These are phyloP conservation scores for Betta splendens DNA, from an alignment of 2,797 vertebrate species.

Conservation along the genomic window DNA sequence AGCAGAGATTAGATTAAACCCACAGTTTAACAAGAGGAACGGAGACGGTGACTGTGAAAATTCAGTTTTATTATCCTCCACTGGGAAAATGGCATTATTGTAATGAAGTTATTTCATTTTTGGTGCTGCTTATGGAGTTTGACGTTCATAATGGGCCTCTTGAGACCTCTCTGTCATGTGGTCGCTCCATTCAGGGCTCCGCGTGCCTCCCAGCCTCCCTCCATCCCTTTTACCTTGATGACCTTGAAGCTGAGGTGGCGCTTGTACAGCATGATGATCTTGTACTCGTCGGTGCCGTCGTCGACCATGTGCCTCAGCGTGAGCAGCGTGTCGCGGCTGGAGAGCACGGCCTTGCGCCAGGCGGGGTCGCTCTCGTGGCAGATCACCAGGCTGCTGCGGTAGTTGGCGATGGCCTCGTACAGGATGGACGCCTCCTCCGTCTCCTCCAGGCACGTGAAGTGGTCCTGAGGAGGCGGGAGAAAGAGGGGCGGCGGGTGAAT, in stretches of 20 bases:
- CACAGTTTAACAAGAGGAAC: not conserved
- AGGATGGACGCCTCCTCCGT: conserved; percentile 91
- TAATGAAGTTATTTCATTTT: not conserved
- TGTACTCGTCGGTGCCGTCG: conserved; percentile 95
- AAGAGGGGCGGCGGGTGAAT: too few species aligned
- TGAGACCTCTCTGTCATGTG: too few species aligned
- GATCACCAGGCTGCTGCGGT: conserved; percentile 92
- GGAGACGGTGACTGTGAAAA: not conserved
- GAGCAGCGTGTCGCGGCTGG: conserved; percentile 92
- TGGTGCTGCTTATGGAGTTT: not conserved
- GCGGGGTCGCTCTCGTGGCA: conserved; percentile 96
- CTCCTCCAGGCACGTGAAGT: conserved; percentile 97
- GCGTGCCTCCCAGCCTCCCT: too few species aligned
- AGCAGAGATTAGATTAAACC: not conserved
- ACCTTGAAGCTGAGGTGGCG: conserved; percentile 97
- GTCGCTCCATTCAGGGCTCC: too few species aligned
- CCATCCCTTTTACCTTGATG: conserved; percentile 87
- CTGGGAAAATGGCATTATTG: not conserved
- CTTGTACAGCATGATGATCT: conserved; percentile 98
- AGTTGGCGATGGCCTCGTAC: conserved; percentile 92
- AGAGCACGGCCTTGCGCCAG: conserved; percentile 92
- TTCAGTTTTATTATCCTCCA: not conserved
- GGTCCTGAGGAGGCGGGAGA: conserved; percentile 83
- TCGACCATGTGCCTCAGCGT: conserved; percentile 94
- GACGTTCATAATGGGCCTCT: too few species aligned